These are phyloP conservation scores for Ellobius talpinus DNA, from an alignment of 2,113 vertebrate species.

Conservation along the genomic window DNA sequence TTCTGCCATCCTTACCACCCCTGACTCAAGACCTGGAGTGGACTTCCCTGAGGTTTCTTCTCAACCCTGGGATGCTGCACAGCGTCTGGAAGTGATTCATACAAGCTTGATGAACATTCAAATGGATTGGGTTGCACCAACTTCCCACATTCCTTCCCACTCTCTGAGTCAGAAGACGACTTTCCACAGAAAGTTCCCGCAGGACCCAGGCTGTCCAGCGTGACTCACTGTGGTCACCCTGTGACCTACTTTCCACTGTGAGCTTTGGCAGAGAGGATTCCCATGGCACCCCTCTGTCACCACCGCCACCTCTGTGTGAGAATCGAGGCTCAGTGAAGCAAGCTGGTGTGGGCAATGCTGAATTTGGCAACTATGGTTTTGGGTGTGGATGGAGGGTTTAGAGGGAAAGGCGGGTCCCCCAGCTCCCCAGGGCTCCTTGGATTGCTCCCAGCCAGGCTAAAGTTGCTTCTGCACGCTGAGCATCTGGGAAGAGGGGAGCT, in stretches of 20 bases:
- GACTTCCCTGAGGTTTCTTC: not conserved
- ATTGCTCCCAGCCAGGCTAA: not conserved
- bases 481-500: not conserved
- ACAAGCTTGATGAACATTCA: not conserved
- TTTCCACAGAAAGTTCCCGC: constrained; percentile 46
- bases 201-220: not conserved
- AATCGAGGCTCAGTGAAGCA: not conserved
- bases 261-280: constrained; percentile 30
- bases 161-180: constrained; percentile 27
- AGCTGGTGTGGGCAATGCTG: not conserved
- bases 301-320: not conserved
- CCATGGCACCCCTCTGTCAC: not conserved
- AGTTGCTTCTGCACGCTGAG: not conserved
- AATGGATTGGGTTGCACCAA: not conserved
- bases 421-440: not conserved
- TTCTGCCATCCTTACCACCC: accelerated
- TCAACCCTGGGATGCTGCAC: not conserved
- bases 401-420: not conserved
- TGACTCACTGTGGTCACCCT: constrained; percentile 73
- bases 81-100: not conserved
- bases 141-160: not conserved
- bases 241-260: constrained; percentile 73
- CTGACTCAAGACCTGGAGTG: not conserved
- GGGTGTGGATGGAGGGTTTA: not conserved
- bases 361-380: not conserved